These are phyloP conservation scores for Mirounga angustirostris DNA, from an alignment of 2,113 vertebrate genomes.

Conservation along the genomic window DNA sequence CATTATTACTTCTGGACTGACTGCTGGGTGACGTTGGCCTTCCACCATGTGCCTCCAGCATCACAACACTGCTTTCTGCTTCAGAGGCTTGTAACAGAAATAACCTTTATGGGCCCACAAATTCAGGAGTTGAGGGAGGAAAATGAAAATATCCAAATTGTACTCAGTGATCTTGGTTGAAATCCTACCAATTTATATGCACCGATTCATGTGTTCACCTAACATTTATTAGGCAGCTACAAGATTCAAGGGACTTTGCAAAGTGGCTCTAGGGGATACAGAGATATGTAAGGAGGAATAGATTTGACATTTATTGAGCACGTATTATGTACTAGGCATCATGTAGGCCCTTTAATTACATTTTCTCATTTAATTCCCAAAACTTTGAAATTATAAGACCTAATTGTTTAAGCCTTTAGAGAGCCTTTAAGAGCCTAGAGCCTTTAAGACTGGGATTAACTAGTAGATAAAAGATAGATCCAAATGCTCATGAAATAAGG, in stretches of 20 bases:
- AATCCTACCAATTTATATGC: slow-evolving; percentile 9
- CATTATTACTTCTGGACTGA: background rate
- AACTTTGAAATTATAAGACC: slow-evolving; percentile 62
- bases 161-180: slow-evolving; percentile 53
- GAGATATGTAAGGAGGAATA: background rate
- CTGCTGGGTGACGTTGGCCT: background rate
- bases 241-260: slow-evolving; percentile 30
- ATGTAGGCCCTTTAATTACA: slow-evolving; percentile 33
- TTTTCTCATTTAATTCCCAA: slow-evolving; percentile 64
- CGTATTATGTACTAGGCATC: slow-evolving; percentile 40
- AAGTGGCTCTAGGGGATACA: slow-evolving; percentile 18
- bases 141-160: slow-evolving; percentile 54
- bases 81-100: slow-evolving; percentile 29
- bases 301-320: slow-evolving; percentile 67
- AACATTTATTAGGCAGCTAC: slow-evolving; percentile 62
- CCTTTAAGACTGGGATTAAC: slow-evolving; percentile 59
- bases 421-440: background rate
- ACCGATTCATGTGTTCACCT: slow-evolving; percentile 42
- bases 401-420: background rate
- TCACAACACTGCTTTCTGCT: background rate
- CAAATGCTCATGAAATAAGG: slow-evolving; percentile 60
- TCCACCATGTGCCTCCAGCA: background rate
- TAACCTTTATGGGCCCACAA: slow-evolving; percentile 40
- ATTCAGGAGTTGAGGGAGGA: slow-evolving; percentile 43
- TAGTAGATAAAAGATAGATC: slow-evolving; percentile 66